These are phyloP conservation scores for Triops cancriformis DNA, from an alignment of 1,140 invertebrate species.

Conservation along the genomic window DNA sequence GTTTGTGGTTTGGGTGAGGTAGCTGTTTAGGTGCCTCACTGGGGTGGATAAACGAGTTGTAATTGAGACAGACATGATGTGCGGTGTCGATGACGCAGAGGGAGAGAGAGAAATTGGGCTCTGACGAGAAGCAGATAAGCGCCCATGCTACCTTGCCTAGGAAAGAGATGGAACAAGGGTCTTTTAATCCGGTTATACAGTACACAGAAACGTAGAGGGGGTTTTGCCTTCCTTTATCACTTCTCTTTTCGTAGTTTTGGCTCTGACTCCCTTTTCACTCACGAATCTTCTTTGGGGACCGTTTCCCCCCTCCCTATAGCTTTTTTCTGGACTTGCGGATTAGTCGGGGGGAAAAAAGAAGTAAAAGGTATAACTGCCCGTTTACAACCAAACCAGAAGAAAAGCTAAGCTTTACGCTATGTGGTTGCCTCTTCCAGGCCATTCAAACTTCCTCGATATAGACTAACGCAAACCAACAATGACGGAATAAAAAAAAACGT, in stretches of 20 bases:
- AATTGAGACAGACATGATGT: constrained; percentile 14
- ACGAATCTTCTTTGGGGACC: background rate
- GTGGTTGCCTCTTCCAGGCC: background rate
- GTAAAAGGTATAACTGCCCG: background rate
- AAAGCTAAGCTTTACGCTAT: background rate
- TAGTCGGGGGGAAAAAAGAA: background rate
- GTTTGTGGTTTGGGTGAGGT: background rate
- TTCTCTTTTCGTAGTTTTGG: background rate
- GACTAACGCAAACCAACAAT: too few species aligned
- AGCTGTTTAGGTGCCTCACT: background rate
- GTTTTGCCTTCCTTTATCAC: background rate
- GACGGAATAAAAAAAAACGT: too few species aligned
- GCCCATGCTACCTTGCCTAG: background rate
- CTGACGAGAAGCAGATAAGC: constrained; percentile 8
- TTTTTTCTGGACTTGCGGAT: background rate
- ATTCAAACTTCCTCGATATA: too few species aligned
- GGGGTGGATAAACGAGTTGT: background rate
- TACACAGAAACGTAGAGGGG: background rate
- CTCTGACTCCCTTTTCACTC: background rate
- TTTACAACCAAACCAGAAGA: background rate
- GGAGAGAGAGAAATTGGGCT: background rate
- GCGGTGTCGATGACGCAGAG: background rate
- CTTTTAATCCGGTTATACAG: background rate
- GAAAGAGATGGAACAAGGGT: constrained; percentile 10
- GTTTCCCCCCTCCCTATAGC: background rate